Percentiles rank a stretch among this genome's conserved stretches.
phyloP scores from a whole-genome alignment of 2,888 invertebrate genomes.

The Lissocephala sabroskyi region DNA sequence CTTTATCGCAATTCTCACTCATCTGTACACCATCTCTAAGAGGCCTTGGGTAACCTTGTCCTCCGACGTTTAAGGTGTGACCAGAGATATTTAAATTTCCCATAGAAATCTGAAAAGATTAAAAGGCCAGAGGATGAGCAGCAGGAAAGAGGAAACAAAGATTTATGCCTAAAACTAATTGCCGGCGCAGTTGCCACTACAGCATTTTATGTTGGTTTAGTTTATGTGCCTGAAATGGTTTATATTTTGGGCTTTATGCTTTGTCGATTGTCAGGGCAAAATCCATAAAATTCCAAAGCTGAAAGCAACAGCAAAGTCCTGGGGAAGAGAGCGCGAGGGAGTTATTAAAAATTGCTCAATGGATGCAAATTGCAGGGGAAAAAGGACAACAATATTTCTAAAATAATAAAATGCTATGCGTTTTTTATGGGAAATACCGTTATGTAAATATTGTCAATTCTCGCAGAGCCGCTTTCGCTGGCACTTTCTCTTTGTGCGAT shows the following conservation, averaged over 20 bases:
- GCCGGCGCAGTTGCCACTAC: neutral
- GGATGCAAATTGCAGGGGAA: slow-evolving; percentile 22
- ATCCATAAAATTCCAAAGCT: slow-evolving; percentile 47
- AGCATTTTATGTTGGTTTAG: slow-evolving; percentile 40
- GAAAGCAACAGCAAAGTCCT: no score
- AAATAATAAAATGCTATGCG: slow-evolving; percentile 18
- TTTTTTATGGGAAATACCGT: slow-evolving; percentile 17
- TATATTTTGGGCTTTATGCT: slow-evolving; percentile 33
- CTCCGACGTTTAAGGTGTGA: no score
- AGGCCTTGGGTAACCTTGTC: no score
- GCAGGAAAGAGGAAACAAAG: no score
- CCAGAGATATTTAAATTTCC: no score
- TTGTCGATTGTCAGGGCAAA: slow-evolving; percentile 54
- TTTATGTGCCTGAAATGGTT: slow-evolving; percentile 51
- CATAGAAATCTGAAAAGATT: no score
- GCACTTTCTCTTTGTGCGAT: slow-evolving; percentile 2
- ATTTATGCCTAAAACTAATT: no score
- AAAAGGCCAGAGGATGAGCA: no score
- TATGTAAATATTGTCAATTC: neutral
- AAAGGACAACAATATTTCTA: no score
- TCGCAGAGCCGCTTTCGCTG: slow-evolving; percentile 8
- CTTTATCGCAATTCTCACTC: no score
- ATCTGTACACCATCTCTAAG: no score
- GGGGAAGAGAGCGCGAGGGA: no score
- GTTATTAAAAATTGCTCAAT: slow-evolving; percentile 46